These are phyloP conservation scores for Craterocephalus amniculus DNA, from an alignment of 2,797 vertebrate species.

Conservation along the genomic window DNA sequence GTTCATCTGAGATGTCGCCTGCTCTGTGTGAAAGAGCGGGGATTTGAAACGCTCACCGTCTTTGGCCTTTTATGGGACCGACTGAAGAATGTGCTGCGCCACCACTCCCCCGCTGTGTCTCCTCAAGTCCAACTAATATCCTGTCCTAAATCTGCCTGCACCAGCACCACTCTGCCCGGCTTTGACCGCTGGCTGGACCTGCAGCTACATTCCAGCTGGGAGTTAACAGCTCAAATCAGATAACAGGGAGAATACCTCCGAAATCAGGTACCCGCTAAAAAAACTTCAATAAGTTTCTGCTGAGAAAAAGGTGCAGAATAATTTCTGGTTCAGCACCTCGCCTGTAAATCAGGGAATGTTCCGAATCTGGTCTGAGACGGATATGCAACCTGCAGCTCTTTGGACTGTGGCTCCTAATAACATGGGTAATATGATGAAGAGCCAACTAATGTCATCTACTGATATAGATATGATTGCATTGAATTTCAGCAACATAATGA, in stretches of 20 bases:
- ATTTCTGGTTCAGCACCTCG: neutral
- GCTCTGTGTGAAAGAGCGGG: neutral
- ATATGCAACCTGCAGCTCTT: too few relatives aligned
- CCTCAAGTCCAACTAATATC: neutral
- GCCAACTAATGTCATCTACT: too few relatives aligned
- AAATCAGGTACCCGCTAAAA: neutral
- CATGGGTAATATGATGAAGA: too few relatives aligned
- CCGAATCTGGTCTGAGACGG: too few relatives aligned
- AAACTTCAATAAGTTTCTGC: neutral
- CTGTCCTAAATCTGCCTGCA: slow-evolving; percentile 4
- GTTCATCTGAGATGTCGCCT: neutral
- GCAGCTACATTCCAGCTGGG: neutral
- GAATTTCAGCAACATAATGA: too few relatives aligned
- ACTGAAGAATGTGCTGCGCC: neutral
- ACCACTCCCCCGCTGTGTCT: neutral
- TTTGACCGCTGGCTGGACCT: neutral
- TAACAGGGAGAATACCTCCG: neutral
- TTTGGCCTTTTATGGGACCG: neutral
- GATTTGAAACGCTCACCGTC: neutral
- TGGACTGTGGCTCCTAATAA: too few relatives aligned
- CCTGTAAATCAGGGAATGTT: neutral
- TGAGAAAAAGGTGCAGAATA: neutral
- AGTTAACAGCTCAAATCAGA: neutral
- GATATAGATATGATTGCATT: too few relatives aligned
- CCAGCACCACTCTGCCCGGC: neutral